Conservation (phyloP, 2,888 invertebrate species). For the Hipparchia semele region DNA sequence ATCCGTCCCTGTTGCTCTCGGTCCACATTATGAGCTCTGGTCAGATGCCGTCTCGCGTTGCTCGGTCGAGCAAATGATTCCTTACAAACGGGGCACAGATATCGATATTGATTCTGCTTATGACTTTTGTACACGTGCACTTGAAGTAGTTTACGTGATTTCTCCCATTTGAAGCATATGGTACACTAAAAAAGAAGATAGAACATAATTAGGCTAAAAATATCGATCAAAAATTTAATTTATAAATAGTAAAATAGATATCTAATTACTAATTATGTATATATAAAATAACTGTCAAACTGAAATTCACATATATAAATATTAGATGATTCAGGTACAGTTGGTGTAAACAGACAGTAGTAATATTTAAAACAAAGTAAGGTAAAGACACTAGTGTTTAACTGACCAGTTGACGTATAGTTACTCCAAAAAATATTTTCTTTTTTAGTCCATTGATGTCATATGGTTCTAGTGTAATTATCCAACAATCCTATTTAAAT, state of each 20-base stretch:
- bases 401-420: constrained; percentile 28
- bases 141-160: constrained; percentile 35
- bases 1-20: constrained; percentile 39
- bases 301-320: too few species aligned
- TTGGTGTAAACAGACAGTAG: too few species aligned
- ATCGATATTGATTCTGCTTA: constrained; percentile 31
- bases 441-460: too few species aligned
- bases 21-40: constrained; percentile 38
- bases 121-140: constrained; percentile 38
- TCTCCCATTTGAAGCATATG: constrained; percentile 37
- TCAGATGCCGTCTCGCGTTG: constrained; percentile 39
- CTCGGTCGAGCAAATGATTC: constrained; percentile 36
- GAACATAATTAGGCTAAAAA: neutral
- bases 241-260: too few species aligned
- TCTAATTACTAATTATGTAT: too few species aligned
- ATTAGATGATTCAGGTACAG: too few species aligned
- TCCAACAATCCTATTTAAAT: neutral
- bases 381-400: constrained; percentile 55
- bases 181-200: constrained; percentile 29
- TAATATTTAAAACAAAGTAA: constrained; percentile 39
- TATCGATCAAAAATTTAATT: too few species aligned
- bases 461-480: too few species aligned
- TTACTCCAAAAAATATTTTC: neutral
- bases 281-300: too few species aligned
- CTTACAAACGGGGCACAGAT: constrained; percentile 36